Evolutionary conservation across 2,113 vertebrate species (phyloP).

Genomic region (Myrmophylax atrothorax): DNA sequence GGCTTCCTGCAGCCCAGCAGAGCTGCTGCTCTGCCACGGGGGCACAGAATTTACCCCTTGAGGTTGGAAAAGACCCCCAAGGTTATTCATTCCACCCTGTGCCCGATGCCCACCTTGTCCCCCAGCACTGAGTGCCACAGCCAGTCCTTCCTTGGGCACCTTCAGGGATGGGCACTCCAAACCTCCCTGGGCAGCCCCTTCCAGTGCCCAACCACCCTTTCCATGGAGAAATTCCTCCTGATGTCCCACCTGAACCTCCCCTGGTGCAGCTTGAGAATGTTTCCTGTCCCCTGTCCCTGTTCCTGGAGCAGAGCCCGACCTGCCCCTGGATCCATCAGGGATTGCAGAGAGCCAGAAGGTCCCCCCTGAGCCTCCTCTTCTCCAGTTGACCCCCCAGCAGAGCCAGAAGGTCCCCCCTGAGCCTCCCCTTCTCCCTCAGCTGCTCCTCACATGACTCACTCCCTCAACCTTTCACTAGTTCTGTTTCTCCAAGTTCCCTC

Average conservation of each 20-base stretch:
- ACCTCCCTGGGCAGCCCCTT: neutral
- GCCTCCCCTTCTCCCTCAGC: neutral
- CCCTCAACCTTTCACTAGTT: neutral
- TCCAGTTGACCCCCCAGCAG: neutral
- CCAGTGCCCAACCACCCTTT: neutral
- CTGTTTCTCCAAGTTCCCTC: neutral
- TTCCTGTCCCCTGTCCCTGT: neutral
- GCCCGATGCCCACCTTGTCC: no score
- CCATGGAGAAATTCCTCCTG: neutral
- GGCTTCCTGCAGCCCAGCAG: neutral
- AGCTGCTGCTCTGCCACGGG: neutral
- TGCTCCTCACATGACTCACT: neutral
- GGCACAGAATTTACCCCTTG: neutral
- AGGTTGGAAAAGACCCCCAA: neutral
- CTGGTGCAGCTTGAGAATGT: accelerated
- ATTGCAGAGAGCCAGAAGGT: neutral
- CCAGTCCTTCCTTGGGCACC: neutral
- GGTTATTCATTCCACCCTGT: neutral
- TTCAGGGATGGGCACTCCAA: neutral
- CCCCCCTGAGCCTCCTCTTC: neutral
- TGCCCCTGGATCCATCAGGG: neutral
- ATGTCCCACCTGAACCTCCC: neutral
- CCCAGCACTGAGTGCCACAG: neutral
- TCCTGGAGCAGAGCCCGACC: neutral
- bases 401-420: neutral